Evolutionary conservation across 2,888 invertebrate species (phyloP), one percentile per base, ranked within the genome.

Genomic region (Nemurella pictetii): DNA sequence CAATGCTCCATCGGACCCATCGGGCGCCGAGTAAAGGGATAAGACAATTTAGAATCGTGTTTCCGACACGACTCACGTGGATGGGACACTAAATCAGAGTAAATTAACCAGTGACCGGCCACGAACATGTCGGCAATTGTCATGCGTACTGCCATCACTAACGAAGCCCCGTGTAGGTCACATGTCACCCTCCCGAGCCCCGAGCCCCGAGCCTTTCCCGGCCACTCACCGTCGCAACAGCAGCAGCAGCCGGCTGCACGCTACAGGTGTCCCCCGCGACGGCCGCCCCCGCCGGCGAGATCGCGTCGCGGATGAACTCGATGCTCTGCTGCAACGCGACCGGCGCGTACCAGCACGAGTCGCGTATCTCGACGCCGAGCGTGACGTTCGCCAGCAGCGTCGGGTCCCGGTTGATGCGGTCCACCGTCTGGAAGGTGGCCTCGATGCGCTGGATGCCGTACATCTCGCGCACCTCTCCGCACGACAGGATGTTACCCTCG

Each of bases 321-420:
- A 95, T 94, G 89, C 94, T 94, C 90, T 95, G 95, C 88, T 95
- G 95, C 86, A 96, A 91, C 35, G 96, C 95, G 3, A 95, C 94
- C 25, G 95, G 94, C 1, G 95, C 94, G 88, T 95, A 95, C 96
- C 96, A 96, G 90, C 96, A 96, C 29, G 95, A 95, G 90, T 96
- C 96, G 1, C 95, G 91, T 86, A 95, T 94, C 89, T 95, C 95
- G 84, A 95, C 93, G 30, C 95, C 95, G 20, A 94, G 89, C 0
- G 90, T 91, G 83, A 93, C 91, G 86, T 91, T 91, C 7, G 93
- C 93, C 85, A 94, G 90, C 85, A 95, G 91, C 80, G 90, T 89
- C 0, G 90, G 89, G 88, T 94, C 91, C 83, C 90, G 90, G 90
- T 95, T 95, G 88, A 95, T 93, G 87, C 91, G 90, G 88, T 94